Conservation (phyloP, 2,113 vertebrate genomes). For the Peromyscus californicus region DNA sequence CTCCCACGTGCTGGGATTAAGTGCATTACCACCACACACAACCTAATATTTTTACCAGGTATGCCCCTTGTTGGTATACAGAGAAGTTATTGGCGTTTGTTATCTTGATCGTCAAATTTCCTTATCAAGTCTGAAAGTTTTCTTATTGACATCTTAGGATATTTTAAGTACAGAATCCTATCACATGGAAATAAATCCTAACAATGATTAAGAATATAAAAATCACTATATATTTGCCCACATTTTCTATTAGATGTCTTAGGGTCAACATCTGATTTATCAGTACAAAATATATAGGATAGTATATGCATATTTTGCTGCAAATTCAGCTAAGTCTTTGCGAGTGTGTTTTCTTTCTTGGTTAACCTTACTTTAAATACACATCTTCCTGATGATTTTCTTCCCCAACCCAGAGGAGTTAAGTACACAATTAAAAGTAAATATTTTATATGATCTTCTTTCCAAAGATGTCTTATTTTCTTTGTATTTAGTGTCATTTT, state of each 20-base stretch:
- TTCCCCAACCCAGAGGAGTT: background rate
- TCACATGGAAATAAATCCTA: background rate
- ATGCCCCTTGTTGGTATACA: background rate
- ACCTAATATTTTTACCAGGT: background rate
- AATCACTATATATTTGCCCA: background rate
- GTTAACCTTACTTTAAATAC: conserved; percentile 18
- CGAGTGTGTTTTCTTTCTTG: background rate
- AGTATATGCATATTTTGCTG: background rate
- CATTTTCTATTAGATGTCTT: background rate
- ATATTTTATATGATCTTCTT: background rate
- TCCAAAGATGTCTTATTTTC: background rate
- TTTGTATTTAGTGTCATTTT: background rate
- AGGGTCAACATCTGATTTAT: background rate
- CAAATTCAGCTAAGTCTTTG: background rate
- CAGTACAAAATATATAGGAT: background rate
- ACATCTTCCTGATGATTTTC: background rate
- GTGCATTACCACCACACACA: background rate
- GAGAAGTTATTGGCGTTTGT: background rate
- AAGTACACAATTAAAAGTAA: background rate
- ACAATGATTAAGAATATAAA: background rate
- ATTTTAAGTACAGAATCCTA: background rate
- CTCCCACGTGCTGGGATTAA: background rate
- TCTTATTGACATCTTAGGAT: background rate
- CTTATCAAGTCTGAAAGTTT: background rate
- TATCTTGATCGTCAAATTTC: background rate